Evolutionary conservation across 2,888 invertebrate species (phyloP), one percentile per base, ranked within the genome.

Genomic region (Podabrus alpinus): DNA sequence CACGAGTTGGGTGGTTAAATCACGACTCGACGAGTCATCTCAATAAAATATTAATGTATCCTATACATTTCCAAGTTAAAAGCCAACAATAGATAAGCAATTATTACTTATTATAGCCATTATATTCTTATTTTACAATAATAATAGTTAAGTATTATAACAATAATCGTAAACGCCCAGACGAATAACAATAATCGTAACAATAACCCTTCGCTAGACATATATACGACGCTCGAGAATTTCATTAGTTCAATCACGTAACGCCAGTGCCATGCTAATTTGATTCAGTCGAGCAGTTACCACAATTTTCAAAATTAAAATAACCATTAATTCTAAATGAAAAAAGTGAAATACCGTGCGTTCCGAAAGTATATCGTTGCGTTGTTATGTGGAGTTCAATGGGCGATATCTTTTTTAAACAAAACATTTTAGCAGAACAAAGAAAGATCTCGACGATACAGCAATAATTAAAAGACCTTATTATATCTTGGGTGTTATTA

Each of bases 131-230:
- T 45, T 45, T 45, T 45, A 45, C 45, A 45, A 75, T 66, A 69
- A 75, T 72, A 74, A 71, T 71, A 75, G 75, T 75, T 72, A 74
- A 45, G 45, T 45, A 45, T 45, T 45, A 45, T 83, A 84, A 84
- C 83, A 81, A 81, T 85, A 83, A 83, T 83, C 83, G 83, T 85
- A 84, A 84, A 84, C 82, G 84, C 82, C 81, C 82, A 69, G 82
- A 81, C 83, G 81, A 84, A 86, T 86, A 86, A 86, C 85, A 85
- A 85, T 86, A 85, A 86, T 86, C 85, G 84, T 86, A 86, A 86
- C 85, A 85, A 84, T 86, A 85, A 86, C 85, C 85, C 80, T 86
- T 86, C 78, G 80, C 83, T 84, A 84, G 85, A 85, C 85, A 84
- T 83, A 83, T 85, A 85, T 84, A 82, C 82, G 83, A 83, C 81